Percentiles rank a stretch among this genome's conserved stretches.
phyloP scores from a whole-genome alignment of 2,113 vertebrate species.

The Corynorhinus townsendii region DNA sequence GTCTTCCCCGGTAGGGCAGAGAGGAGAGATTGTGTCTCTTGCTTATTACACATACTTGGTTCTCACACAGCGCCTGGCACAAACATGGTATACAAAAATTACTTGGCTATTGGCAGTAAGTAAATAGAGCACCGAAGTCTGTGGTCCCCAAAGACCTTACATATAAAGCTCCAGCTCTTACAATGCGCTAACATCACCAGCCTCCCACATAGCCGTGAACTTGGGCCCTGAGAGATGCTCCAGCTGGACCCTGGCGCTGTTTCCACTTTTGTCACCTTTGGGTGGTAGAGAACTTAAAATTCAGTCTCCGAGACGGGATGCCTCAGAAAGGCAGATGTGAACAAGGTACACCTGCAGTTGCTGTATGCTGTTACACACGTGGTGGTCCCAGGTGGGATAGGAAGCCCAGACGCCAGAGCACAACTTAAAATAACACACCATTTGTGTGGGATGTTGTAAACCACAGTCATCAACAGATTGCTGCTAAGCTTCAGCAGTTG shows the following conservation, averaged over 20 bases:
- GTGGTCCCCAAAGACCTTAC: background rate
- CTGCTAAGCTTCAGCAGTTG: background rate
- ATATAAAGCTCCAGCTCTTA: background rate
- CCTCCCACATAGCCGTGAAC: background rate
- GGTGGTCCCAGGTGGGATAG: background rate
- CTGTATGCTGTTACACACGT: accelerated
- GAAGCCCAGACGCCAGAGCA: background rate
- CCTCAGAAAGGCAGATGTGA: background rate
- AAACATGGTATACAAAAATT: background rate
- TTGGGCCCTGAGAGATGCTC: background rate
- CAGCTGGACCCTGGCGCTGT: background rate
- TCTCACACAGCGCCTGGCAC: background rate
- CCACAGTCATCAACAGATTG: background rate
- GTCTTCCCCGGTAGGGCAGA: background rate
- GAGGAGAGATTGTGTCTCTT: background rate
- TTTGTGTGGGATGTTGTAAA: conserved; percentile 18
- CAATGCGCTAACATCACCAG: background rate
- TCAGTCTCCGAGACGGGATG: background rate
- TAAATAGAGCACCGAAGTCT: background rate
- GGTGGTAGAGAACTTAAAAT: background rate
- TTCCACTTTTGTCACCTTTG: background rate
- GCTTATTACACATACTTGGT: background rate
- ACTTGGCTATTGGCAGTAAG: background rate
- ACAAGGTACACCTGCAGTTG: background rate
- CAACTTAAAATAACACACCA: conserved; percentile 27